These are phyloP conservation scores for Macheiramphus alcinus DNA, from an alignment of 2,113 vertebrate genomes.

Conservation along the genomic window DNA sequence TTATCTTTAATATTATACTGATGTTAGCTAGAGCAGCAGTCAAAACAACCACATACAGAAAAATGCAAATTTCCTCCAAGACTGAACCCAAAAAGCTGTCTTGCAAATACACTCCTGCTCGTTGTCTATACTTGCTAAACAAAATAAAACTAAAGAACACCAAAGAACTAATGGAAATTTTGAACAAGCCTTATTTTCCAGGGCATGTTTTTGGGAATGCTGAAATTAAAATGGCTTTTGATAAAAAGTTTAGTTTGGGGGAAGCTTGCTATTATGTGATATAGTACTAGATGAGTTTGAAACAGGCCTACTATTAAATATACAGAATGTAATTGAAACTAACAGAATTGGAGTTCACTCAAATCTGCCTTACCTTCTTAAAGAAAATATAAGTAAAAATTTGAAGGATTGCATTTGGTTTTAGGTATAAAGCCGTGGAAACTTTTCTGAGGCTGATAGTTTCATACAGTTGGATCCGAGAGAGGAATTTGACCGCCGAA, in stretches of 20 bases:
- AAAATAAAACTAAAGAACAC: not conserved
- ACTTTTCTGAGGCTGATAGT: not conserved
- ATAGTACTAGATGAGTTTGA: not conserved
- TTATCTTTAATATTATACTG: not conserved
- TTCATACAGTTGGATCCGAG: not conserved
- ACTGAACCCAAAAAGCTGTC: not conserved
- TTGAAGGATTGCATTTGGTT: not conserved
- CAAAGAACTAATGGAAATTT: not conserved
- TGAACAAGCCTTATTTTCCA: not conserved
- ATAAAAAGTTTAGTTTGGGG: accelerated
- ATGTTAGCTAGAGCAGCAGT: not conserved
- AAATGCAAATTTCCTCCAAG: not conserved
- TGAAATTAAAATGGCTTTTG: not conserved
- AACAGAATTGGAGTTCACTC: not conserved
- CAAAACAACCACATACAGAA: not conserved
- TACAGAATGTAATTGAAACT: not conserved
- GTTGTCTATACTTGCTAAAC: not conserved
- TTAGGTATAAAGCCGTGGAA: not conserved
- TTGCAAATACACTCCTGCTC: not conserved
- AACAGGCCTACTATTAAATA: not conserved
- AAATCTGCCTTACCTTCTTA: not conserved
- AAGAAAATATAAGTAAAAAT: not conserved
- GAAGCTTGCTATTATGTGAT: not conserved
- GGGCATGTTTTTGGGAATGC: not conserved
- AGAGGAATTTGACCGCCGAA: not conserved